phyloP scores from a whole-genome alignment of 2,113 vertebrate species.

The Gobius niger region DNA sequence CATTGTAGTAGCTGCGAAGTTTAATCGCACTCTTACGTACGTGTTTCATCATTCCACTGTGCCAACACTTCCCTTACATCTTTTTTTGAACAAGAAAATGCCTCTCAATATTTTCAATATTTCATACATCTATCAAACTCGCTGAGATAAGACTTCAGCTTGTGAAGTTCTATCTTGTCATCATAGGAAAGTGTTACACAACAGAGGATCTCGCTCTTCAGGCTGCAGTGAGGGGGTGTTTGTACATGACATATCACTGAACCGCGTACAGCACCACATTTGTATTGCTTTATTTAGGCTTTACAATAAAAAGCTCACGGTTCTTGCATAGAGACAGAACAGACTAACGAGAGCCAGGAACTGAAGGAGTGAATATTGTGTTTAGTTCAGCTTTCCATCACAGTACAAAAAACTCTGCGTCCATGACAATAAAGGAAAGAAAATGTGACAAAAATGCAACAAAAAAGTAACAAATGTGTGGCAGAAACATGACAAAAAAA shows the following conservation, averaged over 20 bases:
- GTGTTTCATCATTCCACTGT: conserved; percentile 69
- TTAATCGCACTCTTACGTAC: conserved; percentile 58
- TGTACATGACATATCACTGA: not conserved
- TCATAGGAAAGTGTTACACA: conserved; percentile 41
- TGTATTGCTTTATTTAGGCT: too few relatives aligned
- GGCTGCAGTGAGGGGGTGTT: not conserved
- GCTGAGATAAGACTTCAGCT: conserved; percentile 48
- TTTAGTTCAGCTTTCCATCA: too few relatives aligned
- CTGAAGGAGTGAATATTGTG: too few relatives aligned
- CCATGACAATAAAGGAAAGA: too few relatives aligned
- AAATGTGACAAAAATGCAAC: too few relatives aligned
- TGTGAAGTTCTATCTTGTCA: conserved; percentile 34
- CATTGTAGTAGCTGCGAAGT: conserved; percentile 33
- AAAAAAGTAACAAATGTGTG: too few relatives aligned
- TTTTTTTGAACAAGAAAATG: conserved; percentile 26
- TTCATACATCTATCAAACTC: conserved; percentile 44
- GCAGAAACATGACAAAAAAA: too few relatives aligned
- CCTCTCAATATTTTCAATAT: conserved; percentile 18
- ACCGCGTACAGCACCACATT: too few relatives aligned
- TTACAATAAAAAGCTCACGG: too few relatives aligned
- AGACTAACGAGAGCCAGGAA: too few relatives aligned
- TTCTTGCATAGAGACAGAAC: too few relatives aligned
- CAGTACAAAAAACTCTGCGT: too few relatives aligned
- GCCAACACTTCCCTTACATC: conserved; percentile 48
- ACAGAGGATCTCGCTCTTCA: not conserved